A percentile compares a stretch with the other conserved stretches of the same genome.
These are phyloP conservation scores for Echinarachnius parma DNA, from an alignment of 53 echinoderm and acorn worm genomes.

Conservation along the genomic window DNA sequence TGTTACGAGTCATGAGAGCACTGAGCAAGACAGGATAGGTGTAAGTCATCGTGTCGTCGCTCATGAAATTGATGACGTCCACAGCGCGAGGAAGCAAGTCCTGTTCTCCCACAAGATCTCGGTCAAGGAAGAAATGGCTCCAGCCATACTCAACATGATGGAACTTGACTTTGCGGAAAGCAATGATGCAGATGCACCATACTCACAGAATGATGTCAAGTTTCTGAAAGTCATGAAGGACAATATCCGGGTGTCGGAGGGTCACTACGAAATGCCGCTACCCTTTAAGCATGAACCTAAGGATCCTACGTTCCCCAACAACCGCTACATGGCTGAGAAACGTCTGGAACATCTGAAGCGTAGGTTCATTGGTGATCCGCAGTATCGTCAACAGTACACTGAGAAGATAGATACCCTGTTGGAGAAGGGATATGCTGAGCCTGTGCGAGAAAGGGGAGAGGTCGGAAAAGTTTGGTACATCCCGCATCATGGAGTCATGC, in stretches of 20 bases:
- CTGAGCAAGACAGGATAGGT: slow-evolving; percentile 38
- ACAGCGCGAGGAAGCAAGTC: no score
- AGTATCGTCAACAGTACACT: slow-evolving; percentile 40
- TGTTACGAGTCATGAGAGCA: no score
- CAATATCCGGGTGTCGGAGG: slow-evolving; percentile 12
- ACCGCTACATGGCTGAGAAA: slow-evolving; percentile 36
- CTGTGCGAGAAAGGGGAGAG: slow-evolving; percentile 21
- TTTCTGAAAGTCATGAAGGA: slow-evolving; percentile 55
- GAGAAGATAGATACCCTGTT: slow-evolving; percentile 47
- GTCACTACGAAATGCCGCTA: slow-evolving; percentile 64
- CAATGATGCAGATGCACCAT: not conserved
- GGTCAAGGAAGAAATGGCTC: slow-evolving; percentile 41
- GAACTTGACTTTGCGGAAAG: slow-evolving; percentile 48
- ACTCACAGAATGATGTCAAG: slow-evolving; percentile 51
- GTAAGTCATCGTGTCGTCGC: slow-evolving; percentile 32
- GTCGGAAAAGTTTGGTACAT: slow-evolving; percentile 40
- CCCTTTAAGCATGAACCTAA: slow-evolving; percentile 44
- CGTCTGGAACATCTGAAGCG: slow-evolving; percentile 29
- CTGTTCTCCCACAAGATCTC: no score
- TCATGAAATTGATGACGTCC: not conserved
- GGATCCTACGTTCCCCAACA: slow-evolving; percentile 55
- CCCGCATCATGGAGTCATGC: slow-evolving; percentile 66
- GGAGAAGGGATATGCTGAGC: slow-evolving; percentile 51
- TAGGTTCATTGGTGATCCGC: slow-evolving; percentile 29
- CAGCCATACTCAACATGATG: slow-evolving; percentile 35